Evolutionary conservation across 2,797 vertebrate genomes (phyloP).

Genomic region (Bucorvus abyssinicus): DNA sequence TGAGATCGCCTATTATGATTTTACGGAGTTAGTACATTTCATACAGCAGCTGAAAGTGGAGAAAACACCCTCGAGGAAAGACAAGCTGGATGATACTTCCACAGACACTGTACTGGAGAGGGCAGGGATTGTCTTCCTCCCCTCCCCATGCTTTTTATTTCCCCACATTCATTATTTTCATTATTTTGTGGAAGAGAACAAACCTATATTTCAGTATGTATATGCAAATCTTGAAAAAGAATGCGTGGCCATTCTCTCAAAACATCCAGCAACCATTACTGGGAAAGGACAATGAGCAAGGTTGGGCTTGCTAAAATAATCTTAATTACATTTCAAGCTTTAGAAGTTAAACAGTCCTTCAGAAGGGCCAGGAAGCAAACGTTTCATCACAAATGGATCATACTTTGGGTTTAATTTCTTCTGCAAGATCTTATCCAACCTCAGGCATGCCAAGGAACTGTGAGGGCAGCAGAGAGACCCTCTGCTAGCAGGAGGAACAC

Average conservation of each 20-base stretch:
- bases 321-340: background rate
- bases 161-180: background rate
- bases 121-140: background rate
- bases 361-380: background rate
- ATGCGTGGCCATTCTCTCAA: background rate
- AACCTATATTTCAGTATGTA: background rate
- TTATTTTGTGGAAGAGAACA: background rate
- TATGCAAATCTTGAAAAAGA: background rate
- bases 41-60: background rate
- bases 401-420: background rate
- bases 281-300: background rate
- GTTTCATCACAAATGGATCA: background rate
- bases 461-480: background rate
- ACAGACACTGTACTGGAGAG: background rate
- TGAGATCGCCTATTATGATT: background rate
- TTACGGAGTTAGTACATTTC: background rate
- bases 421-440: background rate
- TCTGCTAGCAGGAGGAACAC: background rate
- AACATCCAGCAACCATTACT: background rate
- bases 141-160: background rate
- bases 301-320: background rate
- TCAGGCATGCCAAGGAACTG: fast-evolving
- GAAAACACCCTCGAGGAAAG: background rate
- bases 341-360: background rate
- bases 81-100: background rate